Base-by-base conservation (phyloP, 2,113 vertebrate genomes). In the Dipodomys spectabilis region DNA sequence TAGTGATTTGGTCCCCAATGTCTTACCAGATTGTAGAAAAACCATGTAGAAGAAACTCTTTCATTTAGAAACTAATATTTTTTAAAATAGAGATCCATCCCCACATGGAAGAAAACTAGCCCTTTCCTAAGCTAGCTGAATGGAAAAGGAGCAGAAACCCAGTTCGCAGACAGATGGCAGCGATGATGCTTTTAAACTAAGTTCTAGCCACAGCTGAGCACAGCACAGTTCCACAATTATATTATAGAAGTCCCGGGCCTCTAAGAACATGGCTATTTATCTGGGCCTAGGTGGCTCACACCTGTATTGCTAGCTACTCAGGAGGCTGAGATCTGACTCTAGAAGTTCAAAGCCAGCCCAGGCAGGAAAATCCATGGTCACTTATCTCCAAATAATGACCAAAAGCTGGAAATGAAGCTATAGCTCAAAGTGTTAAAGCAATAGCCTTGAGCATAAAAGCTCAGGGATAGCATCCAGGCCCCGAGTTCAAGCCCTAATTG, bases 101-200 rank as follows among this genome's bases (percentile, higher is more conserved):
- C n/a, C 57, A 8, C 75, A 69, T 23, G 5, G 27, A 67, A 89
- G 68, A 18, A 62, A 71, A 65, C 4, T 3, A 16, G 11, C 1
- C 69, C 19, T 60, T 95, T 90, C 35, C 73, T 32, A 13, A 32
- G 49, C 6, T 45, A 32, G 53, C 49, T 84, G 77, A 83, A 23
- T 35, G 12, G 86, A 90, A 90, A 25, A 79, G 53, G 75, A 78
- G 69, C 32, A n/a, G 23, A 69, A 35, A 71, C 49, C 80, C 57
- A 92, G 5, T 9, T 92, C 72, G 72, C 28, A 49, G 68, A 60
- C 69, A 91, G 91, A 78, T 73, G 81, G 82, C 71, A 30, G 80
- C 64, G 23, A 60, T 0, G 32, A 11, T 89, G 75, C 60, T 93
- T 93, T 25, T 53, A 81, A 79, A 82, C 60, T 44, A 81, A 53